Conservation (phyloP, 1,140 invertebrate genomes). For the Papilio helenus region DNA sequence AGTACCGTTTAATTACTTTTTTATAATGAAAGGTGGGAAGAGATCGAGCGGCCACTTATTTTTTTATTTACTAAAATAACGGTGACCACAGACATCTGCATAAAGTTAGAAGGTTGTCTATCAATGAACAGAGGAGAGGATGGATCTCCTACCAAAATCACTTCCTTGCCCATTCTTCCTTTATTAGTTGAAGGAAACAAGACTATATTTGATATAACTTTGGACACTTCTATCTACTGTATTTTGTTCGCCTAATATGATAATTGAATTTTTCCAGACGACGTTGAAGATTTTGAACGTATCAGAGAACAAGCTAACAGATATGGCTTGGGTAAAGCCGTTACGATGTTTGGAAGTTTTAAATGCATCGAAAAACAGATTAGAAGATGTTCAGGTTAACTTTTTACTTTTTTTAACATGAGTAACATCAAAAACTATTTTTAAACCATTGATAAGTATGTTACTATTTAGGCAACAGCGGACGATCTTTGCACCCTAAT, state of each 20-base stretch:
- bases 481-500: constrained; percentile 81
- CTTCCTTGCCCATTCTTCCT: no score
- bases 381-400: constrained; percentile 66
- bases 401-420: not conserved
- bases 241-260: no score
- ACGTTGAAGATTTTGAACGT: constrained; percentile 71
- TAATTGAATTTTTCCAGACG: constrained; percentile 55
- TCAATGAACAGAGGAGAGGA: no score
- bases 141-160: no score
- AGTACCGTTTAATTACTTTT: constrained; percentile 51
- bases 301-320: constrained; percentile 73
- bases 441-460: not conserved
- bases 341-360: constrained; percentile 71
- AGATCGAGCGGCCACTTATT: no score
- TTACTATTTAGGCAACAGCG: constrained; percentile 65
- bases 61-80: no score
- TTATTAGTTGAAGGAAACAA: no score
- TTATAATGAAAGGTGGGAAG: no score
- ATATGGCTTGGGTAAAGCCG: constrained; percentile 71
- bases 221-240: no score
- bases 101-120: no score
- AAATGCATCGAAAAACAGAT: constrained; percentile 67
- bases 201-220: no score
- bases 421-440: constrained; percentile 4
- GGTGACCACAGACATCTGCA: no score